A percentile compares a stretch with the other conserved stretches of the same genome.
These are phyloP conservation scores for Mongoloraphidia duomilia DNA, from an alignment of 2,888 invertebrate genomes.

Conservation along the genomic window DNA sequence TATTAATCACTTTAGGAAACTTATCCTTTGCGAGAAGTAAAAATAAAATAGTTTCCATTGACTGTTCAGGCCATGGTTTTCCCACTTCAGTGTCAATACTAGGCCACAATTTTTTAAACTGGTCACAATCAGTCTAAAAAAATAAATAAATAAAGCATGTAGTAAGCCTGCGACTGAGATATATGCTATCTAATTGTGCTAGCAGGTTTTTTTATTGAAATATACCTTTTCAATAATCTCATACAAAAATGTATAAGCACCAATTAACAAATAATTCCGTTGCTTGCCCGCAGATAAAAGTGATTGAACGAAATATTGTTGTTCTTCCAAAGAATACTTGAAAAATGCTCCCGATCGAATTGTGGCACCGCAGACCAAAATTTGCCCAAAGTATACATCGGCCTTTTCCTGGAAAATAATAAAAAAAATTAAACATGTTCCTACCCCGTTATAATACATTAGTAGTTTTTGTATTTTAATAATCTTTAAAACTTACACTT, in stretches of 20 bases:
- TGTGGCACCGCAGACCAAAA: slow-evolving; percentile 54
- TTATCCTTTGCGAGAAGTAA: slow-evolving; percentile 33
- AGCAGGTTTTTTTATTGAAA: not conserved
- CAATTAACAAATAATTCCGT: slow-evolving; percentile 44
- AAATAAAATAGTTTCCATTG: slow-evolving; percentile 48
- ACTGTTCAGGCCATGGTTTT: slow-evolving; percentile 47
- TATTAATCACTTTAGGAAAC: slow-evolving; percentile 35
- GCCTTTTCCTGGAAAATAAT: slow-evolving; percentile 47
- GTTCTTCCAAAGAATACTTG: slow-evolving; percentile 34
- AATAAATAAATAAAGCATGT: not conserved
- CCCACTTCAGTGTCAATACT: slow-evolving; percentile 41
- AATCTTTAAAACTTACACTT: slow-evolving; percentile 39
- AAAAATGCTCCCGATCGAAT: slow-evolving; percentile 47
- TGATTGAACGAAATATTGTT: slow-evolving; percentile 30
- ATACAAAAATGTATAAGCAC: slow-evolving; percentile 43
- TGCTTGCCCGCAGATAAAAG: slow-evolving; percentile 40
- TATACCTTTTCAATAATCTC: slow-evolving; percentile 36
- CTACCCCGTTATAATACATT: no score
- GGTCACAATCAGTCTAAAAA: slow-evolving; percentile 35
- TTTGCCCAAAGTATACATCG: slow-evolving; percentile 55
- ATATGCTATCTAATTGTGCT: not conserved
- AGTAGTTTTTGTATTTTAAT: not conserved
- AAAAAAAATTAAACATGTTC: not conserved
- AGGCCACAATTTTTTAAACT: slow-evolving; percentile 43
- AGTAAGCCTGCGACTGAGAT: no score